phyloP scores from a whole-genome alignment of 2,888 invertebrate species.

The Terebella lapidaria region DNA sequence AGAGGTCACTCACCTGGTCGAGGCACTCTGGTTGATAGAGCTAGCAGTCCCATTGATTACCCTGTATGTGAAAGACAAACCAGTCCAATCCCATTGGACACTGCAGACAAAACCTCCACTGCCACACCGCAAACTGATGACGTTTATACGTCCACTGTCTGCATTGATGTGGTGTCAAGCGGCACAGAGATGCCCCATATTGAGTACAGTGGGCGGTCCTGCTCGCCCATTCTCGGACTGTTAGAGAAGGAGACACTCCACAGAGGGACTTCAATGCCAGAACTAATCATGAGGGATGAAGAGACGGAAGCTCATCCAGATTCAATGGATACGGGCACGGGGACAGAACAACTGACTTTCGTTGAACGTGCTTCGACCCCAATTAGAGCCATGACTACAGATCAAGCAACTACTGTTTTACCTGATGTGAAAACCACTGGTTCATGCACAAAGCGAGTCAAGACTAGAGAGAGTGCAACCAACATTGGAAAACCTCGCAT shows the following conservation, averaged over 20 bases:
- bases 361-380: conserved; percentile 4
- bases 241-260: background rate
- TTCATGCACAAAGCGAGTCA: background rate
- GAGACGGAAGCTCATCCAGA: background rate
- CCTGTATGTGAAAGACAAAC: background rate
- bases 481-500: background rate
- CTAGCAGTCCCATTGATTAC: background rate
- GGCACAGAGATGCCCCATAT: background rate
- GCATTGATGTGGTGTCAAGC: background rate
- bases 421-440: background rate
- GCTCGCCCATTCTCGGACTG: background rate
- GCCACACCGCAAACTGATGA: background rate
- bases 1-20: conserved; percentile 1
- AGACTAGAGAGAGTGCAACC: background rate
- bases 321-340: background rate
- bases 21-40: background rate
- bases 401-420: no score
- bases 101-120: background rate
- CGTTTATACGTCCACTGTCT: background rate
- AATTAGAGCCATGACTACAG: conserved; percentile 2
- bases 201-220: background rate
- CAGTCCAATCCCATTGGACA: background rate
- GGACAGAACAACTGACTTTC: background rate
- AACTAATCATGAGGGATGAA: background rate
- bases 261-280: background rate